Conservation (phyloP, 2,888 invertebrate species). For the Drosophila maculinotata region DNA sequence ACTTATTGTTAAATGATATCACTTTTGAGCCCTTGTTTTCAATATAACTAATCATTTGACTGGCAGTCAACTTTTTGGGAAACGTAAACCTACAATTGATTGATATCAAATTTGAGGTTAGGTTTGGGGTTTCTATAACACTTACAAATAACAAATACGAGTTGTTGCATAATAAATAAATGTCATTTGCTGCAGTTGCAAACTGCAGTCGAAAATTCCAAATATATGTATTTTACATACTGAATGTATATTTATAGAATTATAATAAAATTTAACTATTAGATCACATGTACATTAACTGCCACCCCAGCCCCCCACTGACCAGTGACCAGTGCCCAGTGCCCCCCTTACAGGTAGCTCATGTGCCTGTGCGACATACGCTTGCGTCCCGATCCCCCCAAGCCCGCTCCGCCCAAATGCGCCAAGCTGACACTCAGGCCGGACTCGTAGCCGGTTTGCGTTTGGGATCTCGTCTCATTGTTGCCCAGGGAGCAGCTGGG, state of each 20-base stretch:
- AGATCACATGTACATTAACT: conserved; percentile 59
- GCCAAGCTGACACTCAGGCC: conserved; percentile 85
- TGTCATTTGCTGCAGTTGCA: no score
- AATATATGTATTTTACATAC: conserved; percentile 32
- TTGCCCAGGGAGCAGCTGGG: conserved; percentile 73
- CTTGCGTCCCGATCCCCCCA: conserved; percentile 74
- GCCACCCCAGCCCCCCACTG: neutral
- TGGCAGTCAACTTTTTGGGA: no score
- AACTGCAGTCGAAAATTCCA: conserved; percentile 36
- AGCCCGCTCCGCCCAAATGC: conserved; percentile 81
- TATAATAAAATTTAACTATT: conserved; percentile 51
- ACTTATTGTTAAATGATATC: neutral
- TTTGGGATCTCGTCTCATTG: conserved; percentile 80
- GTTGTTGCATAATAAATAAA: no score
- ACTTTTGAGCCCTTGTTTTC: no score
- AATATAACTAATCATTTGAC: no score
- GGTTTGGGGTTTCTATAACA: neutral
- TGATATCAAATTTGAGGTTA: conserved; percentile 1
- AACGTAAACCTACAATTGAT: neutral
- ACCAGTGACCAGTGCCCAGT: neutral
- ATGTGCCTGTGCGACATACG: conserved; percentile 83
- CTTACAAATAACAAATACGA: no score
- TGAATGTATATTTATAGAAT: conserved; percentile 47
- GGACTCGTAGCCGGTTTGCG: conserved; percentile 85
- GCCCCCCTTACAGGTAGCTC: conserved; percentile 69